phyloP scores from a whole-genome alignment of 2,888 invertebrate genomes.

The Spilosoma lubricipeda region DNA sequence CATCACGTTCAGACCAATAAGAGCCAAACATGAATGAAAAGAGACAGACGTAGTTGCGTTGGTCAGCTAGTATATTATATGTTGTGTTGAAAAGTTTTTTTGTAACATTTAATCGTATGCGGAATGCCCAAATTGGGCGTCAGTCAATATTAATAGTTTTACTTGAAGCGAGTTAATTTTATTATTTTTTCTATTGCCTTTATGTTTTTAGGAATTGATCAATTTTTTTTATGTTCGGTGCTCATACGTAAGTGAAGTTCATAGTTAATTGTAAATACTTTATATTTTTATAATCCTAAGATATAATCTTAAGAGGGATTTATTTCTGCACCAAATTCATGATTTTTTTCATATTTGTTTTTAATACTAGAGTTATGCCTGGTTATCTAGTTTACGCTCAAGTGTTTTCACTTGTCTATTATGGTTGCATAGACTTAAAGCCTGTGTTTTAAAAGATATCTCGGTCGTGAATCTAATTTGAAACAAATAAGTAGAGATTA shows the following conservation, averaged over 20 bases:
- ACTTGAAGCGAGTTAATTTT: background rate
- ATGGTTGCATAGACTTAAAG: background rate
- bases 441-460: too few relatives aligned
- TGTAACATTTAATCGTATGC: too few relatives aligned
- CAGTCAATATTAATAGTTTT: background rate
- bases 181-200: background rate
- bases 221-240: background rate
- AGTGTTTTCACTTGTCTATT: background rate
- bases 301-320: background rate
- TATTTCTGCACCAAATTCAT: too few relatives aligned
- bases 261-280: conserved; percentile 8
- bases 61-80: background rate
- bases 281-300: background rate
- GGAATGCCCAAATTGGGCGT: too few relatives aligned
- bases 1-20: too few relatives aligned
- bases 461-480: too few relatives aligned
- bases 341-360: background rate
- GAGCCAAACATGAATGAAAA: too few relatives aligned
- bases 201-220: conserved; percentile 5
- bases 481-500: too few relatives aligned
- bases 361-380: background rate
- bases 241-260: background rate
- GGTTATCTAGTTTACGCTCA: background rate
- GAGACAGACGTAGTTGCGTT: too few relatives aligned
- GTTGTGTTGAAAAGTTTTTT: background rate